A percentile compares a stretch with the other conserved stretches of the same genome.
These are phyloP conservation scores for Canis aureus DNA, from an alignment of 2,113 vertebrate genomes.

Conservation along the genomic window DNA sequence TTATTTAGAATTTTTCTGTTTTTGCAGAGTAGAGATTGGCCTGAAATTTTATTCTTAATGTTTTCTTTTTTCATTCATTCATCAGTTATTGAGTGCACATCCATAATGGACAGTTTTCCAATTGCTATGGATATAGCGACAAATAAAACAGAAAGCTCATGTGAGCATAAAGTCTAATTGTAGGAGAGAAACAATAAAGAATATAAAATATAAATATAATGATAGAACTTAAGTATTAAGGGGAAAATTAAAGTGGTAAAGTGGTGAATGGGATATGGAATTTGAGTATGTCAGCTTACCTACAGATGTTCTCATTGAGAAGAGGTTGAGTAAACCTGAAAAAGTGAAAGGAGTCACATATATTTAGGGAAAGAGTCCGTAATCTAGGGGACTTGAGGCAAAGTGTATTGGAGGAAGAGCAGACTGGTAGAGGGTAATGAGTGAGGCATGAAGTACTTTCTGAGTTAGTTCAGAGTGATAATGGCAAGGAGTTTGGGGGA, in stretches of 20 bases:
- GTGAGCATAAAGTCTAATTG: not conserved
- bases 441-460: not conserved
- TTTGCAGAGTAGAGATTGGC: not conserved
- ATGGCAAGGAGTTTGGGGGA: not conserved
- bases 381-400: not conserved
- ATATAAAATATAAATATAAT: not conserved
- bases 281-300: not conserved
- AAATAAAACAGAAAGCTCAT: not conserved
- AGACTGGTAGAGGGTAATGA: not conserved
- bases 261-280: not conserved
- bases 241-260: not conserved
- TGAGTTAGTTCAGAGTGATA: not conserved
- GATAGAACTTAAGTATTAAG: not conserved
- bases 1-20: not conserved
- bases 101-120: not conserved
- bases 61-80: not conserved
- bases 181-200: not conserved
- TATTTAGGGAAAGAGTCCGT: not conserved
- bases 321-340: not conserved
- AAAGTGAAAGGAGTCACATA: not conserved
- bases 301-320: not conserved
- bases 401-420: not conserved
- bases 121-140: not conserved
- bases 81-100: not conserved
- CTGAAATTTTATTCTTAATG: not conserved